Evolutionary conservation across 2,888 invertebrate species (phyloP), one percentile per base, ranked within the genome.

Genomic region (Tortricodes alternella): DNA sequence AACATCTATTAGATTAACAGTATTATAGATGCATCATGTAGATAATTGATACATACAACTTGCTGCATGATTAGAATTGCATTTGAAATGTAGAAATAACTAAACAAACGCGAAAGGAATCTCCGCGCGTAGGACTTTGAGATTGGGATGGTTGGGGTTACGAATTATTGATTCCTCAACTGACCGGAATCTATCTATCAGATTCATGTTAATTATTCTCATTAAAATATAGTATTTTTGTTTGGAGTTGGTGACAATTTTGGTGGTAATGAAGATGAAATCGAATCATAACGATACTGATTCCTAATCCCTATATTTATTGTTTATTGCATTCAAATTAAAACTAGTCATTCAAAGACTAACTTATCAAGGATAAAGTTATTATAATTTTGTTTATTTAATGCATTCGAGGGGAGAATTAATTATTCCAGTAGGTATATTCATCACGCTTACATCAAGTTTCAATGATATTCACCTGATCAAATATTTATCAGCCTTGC

Each of bases 1-100:
- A 58, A 58, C 58, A 53, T 58, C 53, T 35, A 58, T 53, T 46
- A 48, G 46, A 58, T 53, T 58, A 48, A 53, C 44, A 44, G 43
- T 44, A 41, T 18, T 39, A 39, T 39, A 19, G 18, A 39, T n/a
- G 18, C 29, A 39, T 46, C 39, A 34, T 41, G 48, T 41, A 34
- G 35, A 16, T 32, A 32, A 23, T 39, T 39, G 39, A 39, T 35
- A 56, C 44, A 56, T 32, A 56, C 37, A 49, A 49, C 21, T 37
- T 32, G 50, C 29, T 34, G 46, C 19, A 23, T 38, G 18, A 48
- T 49, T 18, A 11, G 13, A 27, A 49, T 43, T 37, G 23, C 35
- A 56, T 50, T 27, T 35, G 41, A 55, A 27, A 15, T 21, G 53
- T 11, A 41, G 48, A n/a, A 46, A 18, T 39, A 34, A 23, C 15